Conservation (phyloP, 2,888 invertebrate species). For the Rhingia rostrata region DNA sequence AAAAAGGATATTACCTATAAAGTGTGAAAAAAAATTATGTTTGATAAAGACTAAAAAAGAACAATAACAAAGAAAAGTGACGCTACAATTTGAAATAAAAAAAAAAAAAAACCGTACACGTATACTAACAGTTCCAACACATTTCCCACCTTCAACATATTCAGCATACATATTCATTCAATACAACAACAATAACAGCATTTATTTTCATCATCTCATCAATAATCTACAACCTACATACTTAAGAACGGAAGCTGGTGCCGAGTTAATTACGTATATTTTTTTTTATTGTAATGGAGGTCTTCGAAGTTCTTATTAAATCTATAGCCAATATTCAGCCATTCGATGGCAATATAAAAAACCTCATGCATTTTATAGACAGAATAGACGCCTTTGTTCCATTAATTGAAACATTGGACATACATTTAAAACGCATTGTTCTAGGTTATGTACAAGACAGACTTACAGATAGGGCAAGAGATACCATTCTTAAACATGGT, state of each 20-base stretch:
- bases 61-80: background rate
- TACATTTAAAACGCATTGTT: background rate
- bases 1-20: background rate
- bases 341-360: conserved; percentile 2
- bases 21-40: background rate
- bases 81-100: conserved; percentile 1
- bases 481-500: background rate
- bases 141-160: background rate
- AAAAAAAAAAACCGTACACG: background rate
- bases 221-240: background rate
- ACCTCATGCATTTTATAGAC: conserved; percentile 7
- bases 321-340: background rate
- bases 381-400: conserved; percentile 18
- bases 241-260: background rate
- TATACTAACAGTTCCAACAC: background rate
- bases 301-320: background rate
- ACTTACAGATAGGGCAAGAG: conserved; percentile 1
- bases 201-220: background rate
- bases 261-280: conserved; percentile 9
- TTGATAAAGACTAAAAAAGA: background rate
- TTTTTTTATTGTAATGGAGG: background rate
- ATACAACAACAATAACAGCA: background rate
- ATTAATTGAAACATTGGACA: conserved; percentile 8
- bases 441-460: conserved; percentile 1
- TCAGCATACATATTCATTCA: background rate